phyloP scores from a whole-genome alignment of 2,888 invertebrate genomes.

The Halocaridina rubra region DNA sequence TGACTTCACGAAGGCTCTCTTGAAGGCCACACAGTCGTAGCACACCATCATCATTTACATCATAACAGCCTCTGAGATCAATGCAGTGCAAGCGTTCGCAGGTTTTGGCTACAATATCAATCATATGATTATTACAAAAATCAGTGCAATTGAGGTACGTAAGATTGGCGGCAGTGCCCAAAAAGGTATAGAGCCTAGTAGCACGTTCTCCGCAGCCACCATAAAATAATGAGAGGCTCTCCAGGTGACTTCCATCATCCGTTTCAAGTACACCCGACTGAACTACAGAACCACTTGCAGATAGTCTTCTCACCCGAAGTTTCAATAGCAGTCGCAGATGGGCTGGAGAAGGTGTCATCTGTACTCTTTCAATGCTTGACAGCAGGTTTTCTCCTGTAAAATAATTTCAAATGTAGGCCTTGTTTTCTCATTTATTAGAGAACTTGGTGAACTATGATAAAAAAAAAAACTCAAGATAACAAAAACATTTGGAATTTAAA shows the following conservation, averaged over 20 bases:
- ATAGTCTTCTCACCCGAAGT: constrained; percentile 49
- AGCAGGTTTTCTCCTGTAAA: constrained; percentile 52
- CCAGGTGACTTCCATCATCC: constrained; percentile 33
- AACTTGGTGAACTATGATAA: too few relatives aligned
- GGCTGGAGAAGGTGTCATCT: constrained; percentile 45
- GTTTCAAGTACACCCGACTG: constrained; percentile 55
- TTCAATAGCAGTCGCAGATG: constrained; percentile 54
- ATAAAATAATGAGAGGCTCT: constrained; percentile 48
- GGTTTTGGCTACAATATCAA: constrained; percentile 54
- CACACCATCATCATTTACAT: constrained; percentile 63
- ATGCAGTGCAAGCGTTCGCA: constrained; percentile 52
- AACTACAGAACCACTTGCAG: constrained; percentile 59
- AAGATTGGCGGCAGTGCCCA: constrained; percentile 38
- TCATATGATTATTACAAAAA: constrained; percentile 61
- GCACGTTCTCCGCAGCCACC: constrained; percentile 58
- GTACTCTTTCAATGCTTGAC: constrained; percentile 34
- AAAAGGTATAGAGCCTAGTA: constrained; percentile 47
- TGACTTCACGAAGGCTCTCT: constrained; percentile 34
- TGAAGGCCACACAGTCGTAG: constrained; percentile 54
- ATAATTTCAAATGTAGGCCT: too few relatives aligned
- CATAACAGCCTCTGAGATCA: constrained; percentile 56
- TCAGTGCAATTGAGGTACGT: constrained; percentile 60
- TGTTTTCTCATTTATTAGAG: too few relatives aligned
- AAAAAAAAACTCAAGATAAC: too few relatives aligned
- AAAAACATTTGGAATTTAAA: too few relatives aligned